Percentiles rank a stretch among this genome's conserved stretches.
Evolutionary conservation across 1,140 invertebrate genomes (phyloP).

Genomic region (Ectropis grisescens): DNA sequence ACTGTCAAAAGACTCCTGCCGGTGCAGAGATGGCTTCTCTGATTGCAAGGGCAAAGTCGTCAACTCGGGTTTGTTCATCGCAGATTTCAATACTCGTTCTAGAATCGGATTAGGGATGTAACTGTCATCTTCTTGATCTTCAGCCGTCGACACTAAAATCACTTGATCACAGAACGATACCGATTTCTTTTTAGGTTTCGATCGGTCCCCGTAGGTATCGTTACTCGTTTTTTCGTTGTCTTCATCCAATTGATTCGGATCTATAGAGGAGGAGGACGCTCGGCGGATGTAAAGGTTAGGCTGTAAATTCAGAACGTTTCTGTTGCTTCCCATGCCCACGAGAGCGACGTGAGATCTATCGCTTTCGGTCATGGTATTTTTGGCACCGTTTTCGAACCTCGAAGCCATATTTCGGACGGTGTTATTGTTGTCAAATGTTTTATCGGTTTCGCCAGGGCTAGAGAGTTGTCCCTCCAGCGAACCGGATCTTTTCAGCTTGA

Average conservation of each 20-base stretch:
- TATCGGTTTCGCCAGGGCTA: conserved; percentile 26
- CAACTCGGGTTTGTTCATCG: conserved; percentile 80
- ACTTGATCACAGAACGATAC: conserved; percentile 96
- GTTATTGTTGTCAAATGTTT: conserved; percentile 54
- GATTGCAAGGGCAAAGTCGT: conserved; percentile 63
- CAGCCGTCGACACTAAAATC: conserved; percentile 90
- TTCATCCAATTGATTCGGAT: conserved; percentile 58
- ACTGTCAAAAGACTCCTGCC: conserved; percentile 69
- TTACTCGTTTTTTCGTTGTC: conserved; percentile 39
- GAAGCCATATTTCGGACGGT: conserved; percentile 85
- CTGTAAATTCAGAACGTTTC: conserved; percentile 57
- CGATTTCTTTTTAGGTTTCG: conserved; percentile 88
- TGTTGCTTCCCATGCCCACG: conserved; percentile 40
- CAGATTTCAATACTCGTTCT: conserved; percentile 86
- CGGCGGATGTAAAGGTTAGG: conserved; percentile 37
- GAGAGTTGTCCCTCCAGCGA: conserved; percentile 52
- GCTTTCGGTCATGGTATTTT: conserved; percentile 24
- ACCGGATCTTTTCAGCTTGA: conserved; percentile 71
- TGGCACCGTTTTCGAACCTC: conserved; percentile 80
- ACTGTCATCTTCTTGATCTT: conserved; percentile 90
- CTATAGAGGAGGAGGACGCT: conserved; percentile 57
- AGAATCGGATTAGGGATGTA: conserved; percentile 93
- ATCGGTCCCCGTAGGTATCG: conserved; percentile 37
- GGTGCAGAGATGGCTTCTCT: conserved; percentile 55
- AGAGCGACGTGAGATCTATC: conserved; percentile 49